Evolutionary conservation across 2,113 vertebrate species (phyloP), one percentile per base, ranked within the genome.

Genomic region (Rhadina sibilatrix): DNA sequence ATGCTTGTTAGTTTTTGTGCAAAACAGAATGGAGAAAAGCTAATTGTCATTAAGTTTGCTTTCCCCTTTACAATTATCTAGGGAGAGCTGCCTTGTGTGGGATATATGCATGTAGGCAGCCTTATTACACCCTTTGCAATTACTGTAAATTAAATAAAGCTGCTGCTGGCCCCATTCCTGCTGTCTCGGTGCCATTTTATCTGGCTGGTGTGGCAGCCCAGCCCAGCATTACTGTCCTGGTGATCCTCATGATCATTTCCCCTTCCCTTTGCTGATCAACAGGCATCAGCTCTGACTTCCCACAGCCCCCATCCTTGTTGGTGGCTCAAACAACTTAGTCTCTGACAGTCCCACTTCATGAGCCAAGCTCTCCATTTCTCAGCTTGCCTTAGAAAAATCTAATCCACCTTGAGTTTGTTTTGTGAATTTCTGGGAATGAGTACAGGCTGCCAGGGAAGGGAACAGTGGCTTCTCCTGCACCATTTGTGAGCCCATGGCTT

Each of bases 281-380:
- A 72, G 24, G 28, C 3, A 2, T 23, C 69, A 69, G 35, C 20
- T 90, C 24, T 60, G 3, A 35, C 17, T 6, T 77, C 54, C 27
- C 1, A 0, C 8, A 49, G 22, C 24, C 49, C 44, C 23, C 0
- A 0, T 7, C 18, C 64, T 44, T 65, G 47, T 15, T 52, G 40
- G 21, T 77, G 71, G 15, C 28, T 49, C 20, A 79, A 59, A 37
- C 22, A 42, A 22, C 40, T 84, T 33, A 31, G 7, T 12, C 42
- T 81, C 40, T 68, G 53, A 22, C 25, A 16, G 33, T 47, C 5
- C 5, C 21, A 71, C 31, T 60, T 56, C 23, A 46, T 8, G 10
- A 80, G 11, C 30, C 46, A 42, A 81, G 14, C 12, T 80, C 22
- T 65, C 12, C 14, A 10, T 63, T 54, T 20, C 28, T 21, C 28